Percentiles rank a stretch among this genome's conserved stretches.
These are phyloP conservation scores for Motacilla alba DNA, from an alignment of 2,113 vertebrate species.

Conservation along the genomic window DNA sequence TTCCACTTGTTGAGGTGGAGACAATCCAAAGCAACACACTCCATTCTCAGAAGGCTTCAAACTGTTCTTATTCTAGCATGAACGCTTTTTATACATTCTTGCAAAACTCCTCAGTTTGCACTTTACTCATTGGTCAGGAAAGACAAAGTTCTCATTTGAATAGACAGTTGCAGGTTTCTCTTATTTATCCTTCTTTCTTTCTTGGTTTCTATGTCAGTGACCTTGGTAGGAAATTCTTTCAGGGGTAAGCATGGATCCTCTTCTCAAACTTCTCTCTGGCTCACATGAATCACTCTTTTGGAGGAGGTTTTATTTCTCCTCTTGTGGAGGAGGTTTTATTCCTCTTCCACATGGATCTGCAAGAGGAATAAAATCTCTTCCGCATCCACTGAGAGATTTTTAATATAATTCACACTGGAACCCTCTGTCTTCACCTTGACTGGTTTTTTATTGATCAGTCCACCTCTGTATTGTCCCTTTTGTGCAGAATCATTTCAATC, in stretches of 20 bases:
- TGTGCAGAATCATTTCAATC: neutral
- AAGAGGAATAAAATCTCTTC: neutral
- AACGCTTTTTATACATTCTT: neutral
- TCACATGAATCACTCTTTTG: neutral
- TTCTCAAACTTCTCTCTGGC: neutral
- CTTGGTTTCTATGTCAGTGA: neutral
- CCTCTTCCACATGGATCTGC: too few species aligned
- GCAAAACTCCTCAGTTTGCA: neutral
- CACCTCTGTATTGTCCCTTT: neutral
- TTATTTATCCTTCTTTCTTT: neutral
- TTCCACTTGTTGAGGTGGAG: neutral
- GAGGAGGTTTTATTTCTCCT: too few species aligned
- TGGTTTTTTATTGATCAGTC: neutral
- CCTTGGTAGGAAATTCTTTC: neutral
- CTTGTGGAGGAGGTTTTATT: too few species aligned
- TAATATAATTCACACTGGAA: neutral
- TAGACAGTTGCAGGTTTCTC: neutral
- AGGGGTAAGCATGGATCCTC: neutral
- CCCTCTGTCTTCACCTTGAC: rapidly evolving
- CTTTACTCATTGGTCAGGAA: neutral
- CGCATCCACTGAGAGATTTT: neutral
- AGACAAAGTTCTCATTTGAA: neutral
- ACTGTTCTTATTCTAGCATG: neutral
- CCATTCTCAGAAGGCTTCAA: neutral
- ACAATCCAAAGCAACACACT: neutral